phyloP scores from a whole-genome alignment of 1,140 invertebrate species.

The Meloidogyne floridensis region DNA sequence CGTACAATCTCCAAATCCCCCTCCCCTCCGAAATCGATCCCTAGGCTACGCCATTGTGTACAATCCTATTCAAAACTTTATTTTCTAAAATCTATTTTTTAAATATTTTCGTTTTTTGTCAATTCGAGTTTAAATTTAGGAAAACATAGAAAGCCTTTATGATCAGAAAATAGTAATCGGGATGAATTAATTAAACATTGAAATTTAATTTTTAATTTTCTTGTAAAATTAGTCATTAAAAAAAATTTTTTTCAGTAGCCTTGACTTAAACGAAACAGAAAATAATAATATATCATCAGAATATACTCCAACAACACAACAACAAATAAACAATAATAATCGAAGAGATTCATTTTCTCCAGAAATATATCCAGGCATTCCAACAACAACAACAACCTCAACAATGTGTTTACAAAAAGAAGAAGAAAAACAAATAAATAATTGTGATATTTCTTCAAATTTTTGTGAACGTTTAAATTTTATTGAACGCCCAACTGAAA shows the following conservation, averaged over 20 bases:
- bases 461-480: slow-evolving; percentile 20
- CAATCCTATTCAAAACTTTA: neutral
- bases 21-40: too few species aligned
- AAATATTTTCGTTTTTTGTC: too few species aligned
- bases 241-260: neutral
- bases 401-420: neutral
- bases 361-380: neutral
- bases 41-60: too few species aligned
- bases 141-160: too few species aligned
- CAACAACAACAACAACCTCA: neutral
- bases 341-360: slow-evolving; percentile 8
- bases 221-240: too few species aligned
- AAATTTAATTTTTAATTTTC: too few species aligned
- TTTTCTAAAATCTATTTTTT: neutral
- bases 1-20: too few species aligned
- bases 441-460: neutral
- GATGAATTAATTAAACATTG: too few species aligned
- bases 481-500: slow-evolving; percentile 25
- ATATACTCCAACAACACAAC: neutral
- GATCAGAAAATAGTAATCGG: too few species aligned
- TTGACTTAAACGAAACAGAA: neutral
- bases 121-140: too few species aligned
- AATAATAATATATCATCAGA: neutral
- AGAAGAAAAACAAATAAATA: neutral
- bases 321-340: neutral